Evolutionary conservation across 2,888 invertebrate species (phyloP), one percentile per base, ranked within the genome.

Genomic region (Dusona sp.): DNA sequence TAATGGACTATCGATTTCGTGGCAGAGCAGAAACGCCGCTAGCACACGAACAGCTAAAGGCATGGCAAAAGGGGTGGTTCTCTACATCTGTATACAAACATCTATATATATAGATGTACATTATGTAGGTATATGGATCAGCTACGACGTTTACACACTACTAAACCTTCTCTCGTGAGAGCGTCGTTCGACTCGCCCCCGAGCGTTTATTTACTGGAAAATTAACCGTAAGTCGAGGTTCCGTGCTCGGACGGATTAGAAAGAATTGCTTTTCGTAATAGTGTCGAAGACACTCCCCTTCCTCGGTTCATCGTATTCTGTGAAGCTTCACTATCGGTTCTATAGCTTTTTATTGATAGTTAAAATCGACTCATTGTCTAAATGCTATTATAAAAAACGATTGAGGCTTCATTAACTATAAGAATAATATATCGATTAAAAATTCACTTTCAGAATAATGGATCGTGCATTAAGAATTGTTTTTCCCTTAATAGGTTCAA

Each of bases 1-100:
- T 92, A 92, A 92, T 92, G 91, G 92, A 90, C 90, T 92, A 92
- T 92, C 92, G 92, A 92, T 92, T 92, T 85, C 85, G 75, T 61
- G 77, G 85, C 74, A 79, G 68, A 68, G 82, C 85, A 79, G 87
- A 85, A 86, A 83, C 81, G 84, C 80, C 68, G 78, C 83, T 51
- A 64, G 77, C 80, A 73, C 84, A 84, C 82, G 80, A 83, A 85
- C 73, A 74, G 61, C 64, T n/a, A 57, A 78, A 78, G 77, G 64
- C 77, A 77, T 80, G 68, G 77, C 72, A 70, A 78, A 72, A 57
- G 61, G 79, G 72, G 77, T 73, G 75, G 48, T 78, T 57, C 33
- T 79, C 29, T 48, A 42, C 25, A 70, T 67, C 22, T 57, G 38
- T 70, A 70, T 25, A 61, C 51, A 45, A 65, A 65, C 75, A 61